phyloP scores from a whole-genome alignment of 2,888 invertebrate genomes.

The Morpho achilles region DNA sequence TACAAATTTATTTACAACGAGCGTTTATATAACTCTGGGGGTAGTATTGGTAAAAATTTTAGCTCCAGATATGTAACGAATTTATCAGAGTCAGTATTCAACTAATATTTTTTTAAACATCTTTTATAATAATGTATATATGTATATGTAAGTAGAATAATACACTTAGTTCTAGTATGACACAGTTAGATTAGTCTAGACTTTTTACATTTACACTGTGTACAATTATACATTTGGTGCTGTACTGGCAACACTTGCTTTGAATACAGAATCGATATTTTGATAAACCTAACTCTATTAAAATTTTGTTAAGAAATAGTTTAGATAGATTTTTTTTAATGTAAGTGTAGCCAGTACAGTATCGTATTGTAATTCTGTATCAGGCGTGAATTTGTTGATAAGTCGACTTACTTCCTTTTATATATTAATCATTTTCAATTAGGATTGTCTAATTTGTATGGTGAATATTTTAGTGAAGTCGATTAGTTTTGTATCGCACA shows the following conservation, averaged over 20 bases:
- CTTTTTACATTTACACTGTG: slow-evolving; percentile 73
- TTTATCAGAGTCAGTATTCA: slow-evolving; percentile 43
- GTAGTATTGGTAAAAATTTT: slow-evolving; percentile 42
- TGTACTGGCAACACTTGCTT: slow-evolving; percentile 37
- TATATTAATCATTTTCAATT: too few species aligned
- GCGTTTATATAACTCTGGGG: slow-evolving; percentile 41
- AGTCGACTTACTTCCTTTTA: too few species aligned
- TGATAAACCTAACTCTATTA: background rate
- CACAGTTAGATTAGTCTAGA: slow-evolving; percentile 75
- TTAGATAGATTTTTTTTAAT: slow-evolving; percentile 8
- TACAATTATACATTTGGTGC: slow-evolving; percentile 67
- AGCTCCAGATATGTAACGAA: slow-evolving; percentile 35
- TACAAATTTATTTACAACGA: slow-evolving; percentile 73
- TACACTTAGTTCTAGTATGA: slow-evolving; percentile 76
- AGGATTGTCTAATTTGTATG: too few species aligned
- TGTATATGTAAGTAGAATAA: slow-evolving; percentile 74
- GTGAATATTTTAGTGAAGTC: too few species aligned
- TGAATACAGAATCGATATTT: background rate
- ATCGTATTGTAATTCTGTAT: slow-evolving; percentile 41
- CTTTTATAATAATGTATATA: slow-evolving; percentile 62
- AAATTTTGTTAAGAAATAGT: background rate
- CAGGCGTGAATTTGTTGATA: too few species aligned
- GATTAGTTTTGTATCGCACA: too few species aligned
- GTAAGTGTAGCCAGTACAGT: slow-evolving; percentile 38
- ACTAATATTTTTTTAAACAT: slow-evolving; percentile 69